Conservation (phyloP, 1,140 invertebrate species). For the Bemisia tabaci region DNA sequence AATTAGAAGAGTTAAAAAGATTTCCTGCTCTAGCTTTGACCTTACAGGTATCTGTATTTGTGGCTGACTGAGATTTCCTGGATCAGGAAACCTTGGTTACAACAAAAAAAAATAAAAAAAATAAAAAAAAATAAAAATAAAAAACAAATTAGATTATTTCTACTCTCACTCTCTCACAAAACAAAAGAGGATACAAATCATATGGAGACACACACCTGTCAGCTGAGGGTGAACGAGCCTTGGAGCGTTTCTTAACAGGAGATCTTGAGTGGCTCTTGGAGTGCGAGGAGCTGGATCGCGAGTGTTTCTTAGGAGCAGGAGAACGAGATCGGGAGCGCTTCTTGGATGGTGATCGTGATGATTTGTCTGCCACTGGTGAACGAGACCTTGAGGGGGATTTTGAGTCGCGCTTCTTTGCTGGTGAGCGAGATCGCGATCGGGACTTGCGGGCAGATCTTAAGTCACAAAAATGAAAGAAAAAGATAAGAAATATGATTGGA, state of each 20-base stretch:
- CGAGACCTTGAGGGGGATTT: neutral
- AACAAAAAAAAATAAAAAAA: no score
- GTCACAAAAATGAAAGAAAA: neutral
- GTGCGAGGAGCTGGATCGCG: neutral
- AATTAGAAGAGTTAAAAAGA: no score
- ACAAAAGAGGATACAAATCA: no score
- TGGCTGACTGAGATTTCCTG: no score
- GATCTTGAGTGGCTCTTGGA: neutral
- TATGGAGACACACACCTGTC: no score
- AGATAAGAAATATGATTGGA: neutral
- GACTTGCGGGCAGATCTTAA: neutral
- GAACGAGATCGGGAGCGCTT: neutral
- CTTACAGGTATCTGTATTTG: no score
- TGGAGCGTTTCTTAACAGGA: neutral
- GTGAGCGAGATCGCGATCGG: neutral
- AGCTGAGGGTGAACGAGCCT: neutral
- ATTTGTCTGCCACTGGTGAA: neutral
- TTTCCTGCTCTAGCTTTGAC: no score
- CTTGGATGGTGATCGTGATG: neutral
- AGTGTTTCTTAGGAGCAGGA: neutral
- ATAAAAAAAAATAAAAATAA: no score
- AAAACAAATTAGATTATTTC: no score
- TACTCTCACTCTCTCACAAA: no score
- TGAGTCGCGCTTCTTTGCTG: neutral
- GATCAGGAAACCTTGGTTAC: no score